These are phyloP conservation scores for Takifugu flavidus DNA, from an alignment of 2,113 vertebrate species.

Conservation along the genomic window DNA sequence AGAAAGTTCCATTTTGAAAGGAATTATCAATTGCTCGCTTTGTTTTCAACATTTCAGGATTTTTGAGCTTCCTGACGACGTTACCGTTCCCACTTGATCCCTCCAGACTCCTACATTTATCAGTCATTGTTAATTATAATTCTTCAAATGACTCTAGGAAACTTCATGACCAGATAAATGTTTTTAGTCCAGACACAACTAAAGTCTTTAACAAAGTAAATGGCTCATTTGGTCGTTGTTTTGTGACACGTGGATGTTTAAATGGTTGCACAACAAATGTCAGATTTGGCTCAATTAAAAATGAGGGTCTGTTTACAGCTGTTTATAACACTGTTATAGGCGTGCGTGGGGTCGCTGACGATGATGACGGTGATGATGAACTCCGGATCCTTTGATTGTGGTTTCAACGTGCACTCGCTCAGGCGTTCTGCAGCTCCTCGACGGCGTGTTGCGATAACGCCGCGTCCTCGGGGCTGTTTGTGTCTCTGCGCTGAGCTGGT, in stretches of 20 bases:
- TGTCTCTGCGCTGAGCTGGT: slow-evolving; percentile 63
- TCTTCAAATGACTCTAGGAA: background rate
- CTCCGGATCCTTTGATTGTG: background rate
- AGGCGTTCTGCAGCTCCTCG: slow-evolving; percentile 5
- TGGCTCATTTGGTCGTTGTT: slow-evolving; percentile 28
- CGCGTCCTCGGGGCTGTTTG: slow-evolving; percentile 48
- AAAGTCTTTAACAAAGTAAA: slow-evolving; percentile 33
- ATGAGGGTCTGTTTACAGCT: too few relatives aligned
- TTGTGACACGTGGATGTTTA: too few relatives aligned
- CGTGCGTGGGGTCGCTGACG: too few relatives aligned
- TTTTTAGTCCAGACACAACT: too few relatives aligned
- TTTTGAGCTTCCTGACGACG: background rate
- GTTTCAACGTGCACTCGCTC: background rate
- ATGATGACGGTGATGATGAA: too few relatives aligned
- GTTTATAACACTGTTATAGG: too few relatives aligned
- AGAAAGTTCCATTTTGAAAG: slow-evolving; percentile 40
- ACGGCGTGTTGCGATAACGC: slow-evolving; percentile 15
- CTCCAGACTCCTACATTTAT: slow-evolving; percentile 15
- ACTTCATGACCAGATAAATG: slow-evolving; percentile 35
- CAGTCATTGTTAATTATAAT: too few relatives aligned
- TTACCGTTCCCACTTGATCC: slow-evolving; percentile 11
- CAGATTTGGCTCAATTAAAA: too few relatives aligned
- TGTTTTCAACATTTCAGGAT: slow-evolving; percentile 1
- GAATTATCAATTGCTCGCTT: slow-evolving; percentile 19
- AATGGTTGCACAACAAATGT: too few relatives aligned